Percentiles rank a stretch among this genome's conserved stretches.
Conservation (phyloP, 1,140 invertebrate genomes). For the Dysdera silvatica region DNA sequence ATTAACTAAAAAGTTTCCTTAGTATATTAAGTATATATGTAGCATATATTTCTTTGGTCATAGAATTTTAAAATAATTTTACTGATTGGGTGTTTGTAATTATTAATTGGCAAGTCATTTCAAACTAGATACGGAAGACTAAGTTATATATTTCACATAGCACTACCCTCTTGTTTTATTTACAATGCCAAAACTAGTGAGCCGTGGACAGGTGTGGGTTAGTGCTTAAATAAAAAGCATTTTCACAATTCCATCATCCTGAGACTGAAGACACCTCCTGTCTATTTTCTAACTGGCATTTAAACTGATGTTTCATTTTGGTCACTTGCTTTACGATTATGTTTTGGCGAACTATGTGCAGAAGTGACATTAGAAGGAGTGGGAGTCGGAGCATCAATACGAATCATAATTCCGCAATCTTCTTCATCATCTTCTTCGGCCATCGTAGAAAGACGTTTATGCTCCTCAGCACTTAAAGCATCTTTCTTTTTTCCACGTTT, state of each 20-base stretch:
- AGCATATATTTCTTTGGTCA: too few species aligned
- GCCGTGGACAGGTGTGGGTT: conserved; percentile 18
- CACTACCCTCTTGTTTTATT: conserved; percentile 8
- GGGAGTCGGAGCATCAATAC: conserved; percentile 47
- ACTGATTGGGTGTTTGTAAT: too few species aligned
- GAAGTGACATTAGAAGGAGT: conserved; percentile 28
- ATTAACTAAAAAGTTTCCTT: too few species aligned
- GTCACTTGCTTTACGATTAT: conserved; percentile 16
- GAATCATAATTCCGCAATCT: conserved; percentile 53
- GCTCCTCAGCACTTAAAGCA: conserved; percentile 50
- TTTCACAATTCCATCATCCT: too few species aligned
- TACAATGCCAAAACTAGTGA: conserved; percentile 15
- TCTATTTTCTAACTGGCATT: too few species aligned
- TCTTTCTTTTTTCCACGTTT: conserved; percentile 52
- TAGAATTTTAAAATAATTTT: too few species aligned
- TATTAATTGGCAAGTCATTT: too few species aligned
- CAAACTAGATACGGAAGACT: conserved; percentile 23
- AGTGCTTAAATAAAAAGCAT: too few species aligned
- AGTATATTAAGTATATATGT: too few species aligned
- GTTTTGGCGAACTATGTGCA: conserved; percentile 23
- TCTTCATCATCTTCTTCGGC: conserved; percentile 54
- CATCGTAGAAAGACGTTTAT: conserved; percentile 52
- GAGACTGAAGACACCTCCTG: too few species aligned
- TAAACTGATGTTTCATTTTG: conserved; percentile 32
- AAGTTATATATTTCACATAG: conserved; percentile 22